Base-by-base conservation (phyloP, 2,797 vertebrate genomes). In the Benthosema pterotum region DNA sequence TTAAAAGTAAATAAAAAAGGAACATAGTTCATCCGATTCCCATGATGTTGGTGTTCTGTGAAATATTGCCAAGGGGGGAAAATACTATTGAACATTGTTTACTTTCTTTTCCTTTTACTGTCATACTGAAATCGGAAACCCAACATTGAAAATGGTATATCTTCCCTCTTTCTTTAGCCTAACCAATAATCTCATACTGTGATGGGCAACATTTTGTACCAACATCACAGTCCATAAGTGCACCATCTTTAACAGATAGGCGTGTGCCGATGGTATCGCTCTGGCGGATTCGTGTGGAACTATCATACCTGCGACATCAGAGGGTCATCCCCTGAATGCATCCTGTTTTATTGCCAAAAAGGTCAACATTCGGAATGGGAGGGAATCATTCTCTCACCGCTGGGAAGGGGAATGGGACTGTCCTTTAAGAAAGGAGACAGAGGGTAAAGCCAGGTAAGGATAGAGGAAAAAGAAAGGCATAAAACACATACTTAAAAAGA, bases 331-430 rank as follows among this genome's bases (percentile, higher is more conserved):
- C 85, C 73, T 78, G 82, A 86, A 89, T 83, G 80, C 74, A 72
- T 81, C 75, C 74, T 72, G 69, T 79, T 85, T 84, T 78, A 77
- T 74, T 82, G 83, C 77, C 70, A 85, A 83, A 88, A 93, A 93
- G 91, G 92, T 93, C 91, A 92, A 77, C 75, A 69, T 90, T 82
- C 72, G 79, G 79, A 83, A 78, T 52, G 71, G 72, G 77, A 58
- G 65, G 65, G 70, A 78, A 87, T 90, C 84, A 83, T 86, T 80
- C 81, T 62, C 46, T 80, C 83, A 38, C 91, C 90, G 87, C 85
- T 86, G 83, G 88, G 72, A 65, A 72, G 71, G 16, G 48, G 5
- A 8, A 50, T 55, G 17, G 47, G 79, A 62, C 67, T 65, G 61
- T 82, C 72, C 19, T 64, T 64, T 49, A 57, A 74, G 71, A 62